Conservation (phyloP, 2,113 vertebrate genomes). For the Actinemys pallida region DNA sequence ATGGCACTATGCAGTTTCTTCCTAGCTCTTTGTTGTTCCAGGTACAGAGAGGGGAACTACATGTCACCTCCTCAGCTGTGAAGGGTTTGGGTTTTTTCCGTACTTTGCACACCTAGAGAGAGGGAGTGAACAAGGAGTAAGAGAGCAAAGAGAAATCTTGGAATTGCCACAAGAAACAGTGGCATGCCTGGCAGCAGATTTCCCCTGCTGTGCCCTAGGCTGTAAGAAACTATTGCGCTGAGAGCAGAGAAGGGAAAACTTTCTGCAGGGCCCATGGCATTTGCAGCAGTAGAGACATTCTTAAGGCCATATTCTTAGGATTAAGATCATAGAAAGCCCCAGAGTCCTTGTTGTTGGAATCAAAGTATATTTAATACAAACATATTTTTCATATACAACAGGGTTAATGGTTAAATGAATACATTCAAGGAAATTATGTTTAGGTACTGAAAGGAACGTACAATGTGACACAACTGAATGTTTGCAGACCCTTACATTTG, state of each 20-base stretch:
- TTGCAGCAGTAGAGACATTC: fast-evolving
- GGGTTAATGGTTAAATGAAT: background rate
- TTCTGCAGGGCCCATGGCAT: background rate
- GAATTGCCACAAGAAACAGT: background rate
- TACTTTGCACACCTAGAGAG: background rate
- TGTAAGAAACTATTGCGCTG: background rate
- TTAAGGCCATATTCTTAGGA: background rate
- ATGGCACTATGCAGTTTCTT: fast-evolving
- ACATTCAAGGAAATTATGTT: background rate
- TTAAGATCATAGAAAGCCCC: background rate
- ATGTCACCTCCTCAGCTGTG: background rate
- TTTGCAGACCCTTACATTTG: background rate
- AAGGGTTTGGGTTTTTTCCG: background rate
- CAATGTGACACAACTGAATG: too few species aligned
- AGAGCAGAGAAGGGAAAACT: background rate
- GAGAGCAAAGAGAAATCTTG: background rate
- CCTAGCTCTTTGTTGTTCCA: background rate
- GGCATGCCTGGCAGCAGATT: background rate
- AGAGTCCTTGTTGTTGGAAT: background rate
- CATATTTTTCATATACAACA: background rate
- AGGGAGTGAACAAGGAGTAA: background rate
- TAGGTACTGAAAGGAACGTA: background rate
- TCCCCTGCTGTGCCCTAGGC: background rate
- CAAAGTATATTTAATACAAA: background rate
- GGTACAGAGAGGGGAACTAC: background rate